A percentile compares a stretch with the other conserved stretches of the same genome.
These are phyloP conservation scores for Chloroceryle aenea DNA, from an alignment of 2,113 vertebrate species.

Conservation along the genomic window DNA sequence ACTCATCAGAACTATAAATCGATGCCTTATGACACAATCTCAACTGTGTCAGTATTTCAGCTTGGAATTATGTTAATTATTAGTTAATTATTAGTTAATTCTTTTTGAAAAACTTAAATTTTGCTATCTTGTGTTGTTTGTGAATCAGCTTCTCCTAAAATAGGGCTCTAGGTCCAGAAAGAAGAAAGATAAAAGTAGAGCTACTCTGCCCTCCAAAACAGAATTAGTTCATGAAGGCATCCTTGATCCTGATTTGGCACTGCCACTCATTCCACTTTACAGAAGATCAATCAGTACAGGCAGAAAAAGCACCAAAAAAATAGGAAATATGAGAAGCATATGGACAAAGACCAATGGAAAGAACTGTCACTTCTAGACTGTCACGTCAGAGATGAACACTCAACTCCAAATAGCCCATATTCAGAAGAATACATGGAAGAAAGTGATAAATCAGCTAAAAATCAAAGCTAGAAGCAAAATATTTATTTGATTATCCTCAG, in stretches of 20 bases:
- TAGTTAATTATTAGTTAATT: not conserved
- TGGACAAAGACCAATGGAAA: not conserved
- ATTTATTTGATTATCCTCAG: not conserved
- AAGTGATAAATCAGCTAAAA: not conserved
- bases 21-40: not conserved
- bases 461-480: not conserved
- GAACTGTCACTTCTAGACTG: not conserved
- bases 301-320: not conserved
- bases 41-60: not conserved
- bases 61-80: not conserved
- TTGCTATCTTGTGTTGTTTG: not conserved
- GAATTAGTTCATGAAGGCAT: not conserved
- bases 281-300: not conserved
- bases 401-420: not conserved
- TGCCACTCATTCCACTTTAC: not conserved
- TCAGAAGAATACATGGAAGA: not conserved
- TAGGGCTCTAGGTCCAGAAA: not conserved
- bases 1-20: not conserved
- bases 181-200: not conserved
- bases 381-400: not conserved
- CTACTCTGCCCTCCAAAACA: not conserved
- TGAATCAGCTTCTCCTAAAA: not conserved
- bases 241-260: not conserved
- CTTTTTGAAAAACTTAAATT: not conserved
- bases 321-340: not conserved